These are phyloP conservation scores for Drosophila atroscutellata DNA, from an alignment of 2,888 invertebrate species.

Conservation along the genomic window DNA sequence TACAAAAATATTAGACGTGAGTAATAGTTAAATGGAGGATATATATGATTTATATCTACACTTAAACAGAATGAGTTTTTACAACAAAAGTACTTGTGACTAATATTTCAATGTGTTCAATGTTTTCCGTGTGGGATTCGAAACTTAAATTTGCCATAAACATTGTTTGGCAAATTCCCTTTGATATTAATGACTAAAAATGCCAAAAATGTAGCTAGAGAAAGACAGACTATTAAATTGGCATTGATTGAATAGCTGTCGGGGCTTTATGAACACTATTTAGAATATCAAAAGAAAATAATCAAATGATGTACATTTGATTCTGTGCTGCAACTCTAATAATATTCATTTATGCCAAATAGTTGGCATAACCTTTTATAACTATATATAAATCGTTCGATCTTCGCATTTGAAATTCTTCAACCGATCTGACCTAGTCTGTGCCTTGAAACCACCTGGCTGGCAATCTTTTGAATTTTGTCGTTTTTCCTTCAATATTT, in stretches of 20 bases:
- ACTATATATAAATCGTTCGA: neutral
- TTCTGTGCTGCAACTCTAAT: neutral
- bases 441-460: conserved; percentile 49
- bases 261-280: neutral
- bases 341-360: neutral
- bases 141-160: neutral
- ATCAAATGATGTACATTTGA: neutral
- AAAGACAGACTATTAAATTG: neutral
- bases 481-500: conserved; percentile 21
- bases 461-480: conserved; percentile 9
- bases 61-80: neutral
- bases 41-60: neutral
- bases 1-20: neutral
- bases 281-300: neutral
- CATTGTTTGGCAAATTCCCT: neutral
- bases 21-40: neutral
- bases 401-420: neutral
- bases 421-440: neutral
- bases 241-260: neutral
- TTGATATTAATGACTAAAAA: neutral
- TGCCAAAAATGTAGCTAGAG: neutral
- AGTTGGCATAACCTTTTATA: neutral
- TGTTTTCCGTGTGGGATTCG: neutral
- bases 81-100: neutral
- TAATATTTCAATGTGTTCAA: neutral